Percentiles rank a stretch among this genome's conserved stretches.
phyloP scores from a whole-genome alignment of 2,113 vertebrate species.

The Lonchura striata region DNA sequence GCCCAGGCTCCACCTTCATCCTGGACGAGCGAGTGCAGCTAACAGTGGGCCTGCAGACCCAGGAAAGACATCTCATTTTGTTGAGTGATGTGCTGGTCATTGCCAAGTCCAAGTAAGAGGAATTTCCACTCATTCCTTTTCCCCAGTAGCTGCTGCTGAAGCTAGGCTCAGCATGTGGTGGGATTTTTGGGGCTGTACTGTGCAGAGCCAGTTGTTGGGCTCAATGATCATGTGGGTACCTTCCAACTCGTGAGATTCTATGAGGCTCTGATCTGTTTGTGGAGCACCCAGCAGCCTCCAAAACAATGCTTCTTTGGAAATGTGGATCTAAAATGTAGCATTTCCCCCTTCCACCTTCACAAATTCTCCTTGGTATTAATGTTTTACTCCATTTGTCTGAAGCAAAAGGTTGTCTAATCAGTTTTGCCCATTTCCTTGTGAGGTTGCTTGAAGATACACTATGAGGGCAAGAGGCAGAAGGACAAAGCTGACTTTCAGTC shows the following conservation, averaged over 20 bases:
- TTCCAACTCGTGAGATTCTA: neutral
- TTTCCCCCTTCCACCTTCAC: neutral
- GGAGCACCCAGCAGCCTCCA: neutral
- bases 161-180: neutral
- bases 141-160: neutral
- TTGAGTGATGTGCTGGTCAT: slow-evolving; percentile 76
- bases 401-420: neutral
- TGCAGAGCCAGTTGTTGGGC: neutral
- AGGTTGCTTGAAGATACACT: neutral
- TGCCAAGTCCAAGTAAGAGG: slow-evolving; percentile 78
- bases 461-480: neutral
- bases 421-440: neutral
- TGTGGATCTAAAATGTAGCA: neutral
- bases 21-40: slow-evolving; percentile 76
- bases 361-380: neutral
- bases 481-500: neutral
- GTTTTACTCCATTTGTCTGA: neutral
- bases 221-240: neutral
- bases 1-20: slow-evolving; percentile 69
- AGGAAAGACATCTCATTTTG: slow-evolving; percentile 76
- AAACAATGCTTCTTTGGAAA: neutral
- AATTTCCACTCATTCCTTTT: neutral
- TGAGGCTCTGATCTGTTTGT: neutral
- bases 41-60: slow-evolving; percentile 73
- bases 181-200: neutral